A percentile compares a stretch with the other conserved stretches of the same genome.
Evolutionary conservation across 2,113 vertebrate genomes (phyloP).

Genomic region (Microtus ochrogaster): DNA sequence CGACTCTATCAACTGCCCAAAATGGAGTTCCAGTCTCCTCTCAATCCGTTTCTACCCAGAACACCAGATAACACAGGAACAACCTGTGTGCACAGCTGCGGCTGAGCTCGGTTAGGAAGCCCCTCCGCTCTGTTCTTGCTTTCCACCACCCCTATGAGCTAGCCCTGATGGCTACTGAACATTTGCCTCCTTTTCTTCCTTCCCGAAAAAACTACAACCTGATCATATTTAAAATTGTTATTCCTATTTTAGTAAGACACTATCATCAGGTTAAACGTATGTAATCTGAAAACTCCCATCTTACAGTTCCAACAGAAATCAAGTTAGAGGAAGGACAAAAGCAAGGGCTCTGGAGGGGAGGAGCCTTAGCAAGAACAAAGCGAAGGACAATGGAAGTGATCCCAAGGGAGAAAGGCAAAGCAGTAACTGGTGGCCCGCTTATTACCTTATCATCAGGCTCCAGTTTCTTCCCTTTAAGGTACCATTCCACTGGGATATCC

Average conservation of each 20-base stretch:
- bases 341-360: not conserved
- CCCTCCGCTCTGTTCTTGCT: not conserved
- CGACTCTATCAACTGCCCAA: slow-evolving; percentile 85
- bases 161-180: not conserved
- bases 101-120: not conserved
- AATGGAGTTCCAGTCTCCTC: slow-evolving; percentile 87
- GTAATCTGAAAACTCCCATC: too few relatives aligned
- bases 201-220: slow-evolving; percentile 21
- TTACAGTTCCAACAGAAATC: not conserved
- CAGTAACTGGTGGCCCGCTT: not conserved
- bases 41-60: slow-evolving; percentile 87
- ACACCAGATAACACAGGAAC: slow-evolving; percentile 67
- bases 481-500: slow-evolving; percentile 96
- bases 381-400: not conserved
- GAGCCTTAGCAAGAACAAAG: not conserved
- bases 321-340: not conserved
- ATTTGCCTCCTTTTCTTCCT: not conserved
- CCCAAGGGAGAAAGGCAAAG: not conserved
- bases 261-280: not conserved
- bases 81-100: not conserved
- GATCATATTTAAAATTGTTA: not conserved
- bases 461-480: slow-evolving; percentile 93
- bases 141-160: not conserved
- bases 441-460: slow-evolving; percentile 96
- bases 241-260: slow-evolving; percentile 57